Evolutionary conservation across 2,888 invertebrate species (phyloP), one percentile per base, ranked within the genome.

Genomic region (Drosophila longiperda): DNA sequence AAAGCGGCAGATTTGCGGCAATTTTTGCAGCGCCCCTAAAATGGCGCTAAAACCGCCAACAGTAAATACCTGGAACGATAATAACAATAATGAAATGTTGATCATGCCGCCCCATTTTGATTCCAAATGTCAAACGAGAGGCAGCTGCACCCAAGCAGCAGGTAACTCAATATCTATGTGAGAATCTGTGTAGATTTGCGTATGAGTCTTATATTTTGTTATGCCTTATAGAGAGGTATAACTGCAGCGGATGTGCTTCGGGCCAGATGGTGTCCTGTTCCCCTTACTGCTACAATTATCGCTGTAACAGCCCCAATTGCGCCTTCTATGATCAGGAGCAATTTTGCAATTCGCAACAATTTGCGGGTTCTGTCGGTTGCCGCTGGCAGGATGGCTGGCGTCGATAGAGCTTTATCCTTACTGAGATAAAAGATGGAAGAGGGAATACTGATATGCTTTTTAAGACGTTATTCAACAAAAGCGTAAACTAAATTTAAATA

Each of bases 161-260:
- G 77, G 91, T 87, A 63, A 72, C 45, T 69, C 36, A 3, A 29
- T 17, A 1, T 20, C 2, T 7, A 23, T 12, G 7, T 29, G 9
- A n/a, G 26, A 15, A 45, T 15, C 12, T 3, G 5, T 11, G 15
- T 15, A 12, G 33, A 29, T 32, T 2, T n/a, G 7, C 7, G 12
- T 23, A 4, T 0, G 40, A 42, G 5, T 29, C 11, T n/a, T 3
- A 36, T 8, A 9, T 5, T 1, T 45, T 32, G 4, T 9, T 17
- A n/a, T 38, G 3, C 8, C 12, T 38, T 20, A 17, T 53, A 74
- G 79, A 52, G 42, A 49, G 32, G 2, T 59, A 67, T 33, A 91
- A 92, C 64, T 92, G 91, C 59, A 91, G 90, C 6, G 83, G 86
- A n/a, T 92, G 91, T 68, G 75, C 73, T 0, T n/a, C 42, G 7